Conservation (phyloP, 2,888 invertebrate genomes). For the Strigamia maritima region DNA sequence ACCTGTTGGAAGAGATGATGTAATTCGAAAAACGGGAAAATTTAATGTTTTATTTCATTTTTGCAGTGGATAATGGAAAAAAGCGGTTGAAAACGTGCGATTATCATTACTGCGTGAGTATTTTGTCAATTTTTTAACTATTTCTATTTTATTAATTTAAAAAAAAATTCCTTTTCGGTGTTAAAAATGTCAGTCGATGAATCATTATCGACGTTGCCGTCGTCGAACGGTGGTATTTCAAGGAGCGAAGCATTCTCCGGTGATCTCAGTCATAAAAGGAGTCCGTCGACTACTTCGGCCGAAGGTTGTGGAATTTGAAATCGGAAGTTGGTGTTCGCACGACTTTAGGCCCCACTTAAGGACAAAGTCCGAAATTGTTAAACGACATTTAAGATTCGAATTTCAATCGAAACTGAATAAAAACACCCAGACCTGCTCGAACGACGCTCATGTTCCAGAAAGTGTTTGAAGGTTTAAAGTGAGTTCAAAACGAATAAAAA, state of each 20-base stretch:
- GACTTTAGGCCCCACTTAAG: constrained; percentile 25
- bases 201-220: background rate
- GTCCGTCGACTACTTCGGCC: constrained; percentile 16
- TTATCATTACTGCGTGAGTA: background rate
- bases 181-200: too few species aligned
- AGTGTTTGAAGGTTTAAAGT: constrained; percentile 30
- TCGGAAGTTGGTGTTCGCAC: constrained; percentile 35
- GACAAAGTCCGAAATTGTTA: constrained; percentile 12
- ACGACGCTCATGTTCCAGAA: constrained; percentile 34
- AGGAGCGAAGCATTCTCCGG: constrained; percentile 35
- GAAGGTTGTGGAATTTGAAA: constrained; percentile 27
- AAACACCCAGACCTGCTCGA: background rate
- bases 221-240: background rate
- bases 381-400: constrained; percentile 1
- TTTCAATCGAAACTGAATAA: constrained; percentile 26
- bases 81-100: background rate
- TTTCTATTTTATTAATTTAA: too few species aligned
- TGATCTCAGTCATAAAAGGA: background rate
- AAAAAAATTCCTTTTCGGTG: too few species aligned
- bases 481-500: background rate
- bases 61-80: background rate
- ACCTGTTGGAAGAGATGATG: background rate
- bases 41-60: background rate
- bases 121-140: too few species aligned
- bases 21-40: background rate